These are phyloP conservation scores for Brachyptera risi DNA, from an alignment of 2,888 invertebrate genomes.

Conservation along the genomic window DNA sequence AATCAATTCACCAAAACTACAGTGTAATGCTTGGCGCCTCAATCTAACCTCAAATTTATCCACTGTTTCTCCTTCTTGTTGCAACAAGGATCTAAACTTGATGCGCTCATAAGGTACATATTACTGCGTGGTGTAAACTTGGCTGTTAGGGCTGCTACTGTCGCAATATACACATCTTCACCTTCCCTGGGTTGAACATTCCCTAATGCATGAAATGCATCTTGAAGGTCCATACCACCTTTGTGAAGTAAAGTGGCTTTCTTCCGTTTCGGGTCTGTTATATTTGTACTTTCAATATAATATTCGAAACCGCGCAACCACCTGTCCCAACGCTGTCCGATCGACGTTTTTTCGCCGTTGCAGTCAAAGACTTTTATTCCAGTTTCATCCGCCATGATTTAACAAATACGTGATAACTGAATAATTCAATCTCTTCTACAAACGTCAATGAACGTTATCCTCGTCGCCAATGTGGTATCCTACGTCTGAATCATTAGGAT, in stretches of 20 bases:
- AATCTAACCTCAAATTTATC: background rate
- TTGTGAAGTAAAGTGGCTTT: background rate
- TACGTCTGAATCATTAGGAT: background rate
- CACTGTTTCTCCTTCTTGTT: background rate
- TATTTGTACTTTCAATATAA: background rate
- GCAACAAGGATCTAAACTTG: background rate
- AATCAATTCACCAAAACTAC: background rate
- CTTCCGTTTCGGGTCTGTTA: background rate
- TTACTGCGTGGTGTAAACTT: background rate
- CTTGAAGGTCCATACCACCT: background rate
- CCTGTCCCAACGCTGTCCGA: background rate
- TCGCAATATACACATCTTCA: background rate
- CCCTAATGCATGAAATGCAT: background rate
- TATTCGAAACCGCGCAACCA: background rate
- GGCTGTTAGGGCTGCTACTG: background rate
- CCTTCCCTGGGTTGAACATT: background rate
- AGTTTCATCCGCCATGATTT: background rate
- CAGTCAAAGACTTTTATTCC: background rate
- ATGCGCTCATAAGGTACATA: constrained; percentile 1
- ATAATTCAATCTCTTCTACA: background rate
- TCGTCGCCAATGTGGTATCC: constrained; percentile 1
- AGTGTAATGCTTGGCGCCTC: background rate
- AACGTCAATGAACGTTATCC: background rate
- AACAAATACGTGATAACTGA: background rate
- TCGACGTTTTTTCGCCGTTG: background rate